Percentiles rank a stretch among this genome's conserved stretches.
Evolutionary conservation across 2,888 invertebrate genomes (phyloP).

Genomic region (Lathronympha strigana): DNA sequence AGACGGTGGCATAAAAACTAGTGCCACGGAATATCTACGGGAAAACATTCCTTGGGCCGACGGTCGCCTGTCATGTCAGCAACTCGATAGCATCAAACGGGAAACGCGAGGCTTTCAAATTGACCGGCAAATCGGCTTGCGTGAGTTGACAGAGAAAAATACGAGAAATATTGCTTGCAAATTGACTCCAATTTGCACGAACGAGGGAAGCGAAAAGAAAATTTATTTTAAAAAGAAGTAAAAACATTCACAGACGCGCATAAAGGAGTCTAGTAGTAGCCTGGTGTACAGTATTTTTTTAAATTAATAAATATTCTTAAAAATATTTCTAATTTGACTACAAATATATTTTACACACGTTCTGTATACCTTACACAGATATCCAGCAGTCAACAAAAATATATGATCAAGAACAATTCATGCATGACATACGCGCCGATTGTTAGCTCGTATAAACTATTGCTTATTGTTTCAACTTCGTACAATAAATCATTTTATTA

Average conservation of each 20-base stretch:
- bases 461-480: conserved; percentile 33
- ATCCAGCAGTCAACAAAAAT: conserved; percentile 4
- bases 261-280: background rate
- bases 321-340: background rate
- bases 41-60: conserved; percentile 37
- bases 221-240: conserved; percentile 6
- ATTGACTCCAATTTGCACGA: conserved; percentile 19
- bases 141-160: conserved; percentile 33
- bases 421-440: background rate
- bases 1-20: conserved; percentile 38
- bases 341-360: no score
- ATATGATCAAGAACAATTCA: conserved; percentile 15
- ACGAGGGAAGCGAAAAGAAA: conserved; percentile 7
- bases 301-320: no score
- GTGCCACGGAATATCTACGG: conserved; percentile 37
- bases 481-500: conserved; percentile 36
- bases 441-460: conserved; percentile 29
- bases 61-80: conserved; percentile 41
- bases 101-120: conserved; percentile 31
- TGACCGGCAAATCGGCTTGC: conserved; percentile 41
- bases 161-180: conserved; percentile 26
- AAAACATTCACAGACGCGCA: background rate
- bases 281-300: background rate
- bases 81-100: conserved; percentile 37
- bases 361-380: no score